Base-by-base conservation (phyloP, 2,888 invertebrate species). In the Thelaira solivaga region DNA sequence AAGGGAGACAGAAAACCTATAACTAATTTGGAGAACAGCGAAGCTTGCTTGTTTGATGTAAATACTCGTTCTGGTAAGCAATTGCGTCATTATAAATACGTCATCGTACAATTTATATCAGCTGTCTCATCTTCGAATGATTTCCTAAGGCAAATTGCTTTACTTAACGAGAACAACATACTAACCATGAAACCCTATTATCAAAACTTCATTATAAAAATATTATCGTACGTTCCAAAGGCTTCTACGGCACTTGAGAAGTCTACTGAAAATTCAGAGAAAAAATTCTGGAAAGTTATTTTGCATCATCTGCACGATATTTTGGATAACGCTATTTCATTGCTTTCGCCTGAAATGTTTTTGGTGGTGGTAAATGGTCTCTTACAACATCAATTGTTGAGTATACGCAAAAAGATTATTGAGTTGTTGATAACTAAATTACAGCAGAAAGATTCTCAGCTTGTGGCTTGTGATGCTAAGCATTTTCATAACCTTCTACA, bases 361-460 rank as follows among this genome's bases (percentile, higher is more conserved):
- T 88, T 97, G 18, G 90, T 92, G 41, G 96, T 96, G 0, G 91
- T 97, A 0, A 91, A 93, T 80, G 93, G 93, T 0, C 89, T 98
- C 61, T 88, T 95, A 83, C 91, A 92, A 55, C 94, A 96, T 84
- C 92, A 93, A 39, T 86, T 94, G 20, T 88, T 92, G 11, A 92
- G 92, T 5, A 93, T 98, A 0, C 92, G 94, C 80, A 91, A 94
- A 74, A 94, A 96, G 86, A 93, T 96, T 0, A 91, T 98, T 89
- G 97, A 98, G 84, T 88, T 98, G 39, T 89, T 98, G 0, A 96
- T 95, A 83, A 91, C 92, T 7, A 95, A 97, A 88, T 90, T 98
- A 6, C 93, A 94, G 80, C 91, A 92, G 76, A 92, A 93, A 76
- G 90, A 91, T 3, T 91, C 91, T 77, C 92, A 93, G 82, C 92